Evolutionary conservation across 2,113 vertebrate genomes (phyloP), one percentile per base, ranked within the genome.

Genomic region (Stegostoma tigrinum): DNA sequence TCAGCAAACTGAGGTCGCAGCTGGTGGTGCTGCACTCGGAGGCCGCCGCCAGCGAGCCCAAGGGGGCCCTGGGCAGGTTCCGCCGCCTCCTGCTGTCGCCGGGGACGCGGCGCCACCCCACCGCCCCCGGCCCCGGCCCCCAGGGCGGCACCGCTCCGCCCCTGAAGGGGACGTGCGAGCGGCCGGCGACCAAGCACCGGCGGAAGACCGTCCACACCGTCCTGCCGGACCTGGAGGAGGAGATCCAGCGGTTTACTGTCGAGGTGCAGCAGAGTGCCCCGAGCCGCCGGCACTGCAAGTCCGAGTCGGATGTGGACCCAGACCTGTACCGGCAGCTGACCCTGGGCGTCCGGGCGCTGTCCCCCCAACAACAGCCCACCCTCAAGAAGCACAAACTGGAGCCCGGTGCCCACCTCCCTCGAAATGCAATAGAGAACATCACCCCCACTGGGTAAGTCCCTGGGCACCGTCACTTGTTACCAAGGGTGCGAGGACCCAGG

Each of bases 1-100:
- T 99, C 96, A 99, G 98, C 95, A 98, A 98, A 97, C 97, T 99
- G 97, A 97, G 96, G 95, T 97, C 98, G 66, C 98, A 98, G 96
- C 97, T 97, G 96, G 98, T 98, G 97, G 98, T 98, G 96, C 98
- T 98, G 61, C 96, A 97, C 95, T 97, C 97, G 30, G 96, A 48
- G 0, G 90, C 10, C 17, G 96, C 21, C 1, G 94, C 45, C 38
- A 2, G 68, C 38, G 45, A 48, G 1, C 27, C 55, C 0, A 89
- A 34, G 64, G 38, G 95, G 83, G 12, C 64, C 2, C 55, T 64
- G 27, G 55, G 55, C 4, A 66, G 38, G 0, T 38, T 66, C 21
- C 89, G 55, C 55, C 55, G 0, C 55, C 55, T 6, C 55, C 55
- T 55, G 2, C n/a, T 48, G 1, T 7, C 10, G 8, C 55, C 55